A percentile compares a stretch with the other conserved stretches of the same genome.
These are phyloP conservation scores for Microtus oregoni DNA, from an alignment of 2,113 vertebrate genomes.

Conservation along the genomic window DNA sequence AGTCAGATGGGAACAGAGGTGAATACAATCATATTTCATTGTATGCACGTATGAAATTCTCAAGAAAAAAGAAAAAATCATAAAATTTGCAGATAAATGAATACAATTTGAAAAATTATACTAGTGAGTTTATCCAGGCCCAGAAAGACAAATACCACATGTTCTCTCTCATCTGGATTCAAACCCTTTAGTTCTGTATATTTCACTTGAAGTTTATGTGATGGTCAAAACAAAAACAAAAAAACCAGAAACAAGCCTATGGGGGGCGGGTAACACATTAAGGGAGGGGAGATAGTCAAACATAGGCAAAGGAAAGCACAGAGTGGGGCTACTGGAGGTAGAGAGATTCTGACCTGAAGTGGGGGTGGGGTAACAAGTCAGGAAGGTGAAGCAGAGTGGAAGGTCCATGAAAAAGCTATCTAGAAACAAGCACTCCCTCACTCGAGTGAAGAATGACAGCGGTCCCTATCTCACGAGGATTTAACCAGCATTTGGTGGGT, in stretches of 20 bases:
- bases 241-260: not conserved
- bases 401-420: not conserved
- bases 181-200: not conserved
- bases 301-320: not conserved
- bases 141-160: not conserved
- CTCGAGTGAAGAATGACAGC: too few species aligned
- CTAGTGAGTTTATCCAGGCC: not conserved
- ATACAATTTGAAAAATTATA: not conserved
- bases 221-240: too few species aligned
- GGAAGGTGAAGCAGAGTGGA: not conserved
- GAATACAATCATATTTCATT: not conserved
- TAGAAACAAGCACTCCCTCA: not conserved
- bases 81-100: not conserved
- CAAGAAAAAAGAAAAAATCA: not conserved
- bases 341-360: not conserved
- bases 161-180: not conserved
- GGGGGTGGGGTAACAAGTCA: not conserved
- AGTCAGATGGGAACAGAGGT: not conserved
- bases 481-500: not conserved
- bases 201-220: not conserved
- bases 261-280: rapidly evolving
- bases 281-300: not conserved
- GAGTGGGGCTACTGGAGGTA: too few species aligned
- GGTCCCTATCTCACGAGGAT: not conserved
- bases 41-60: not conserved